A percentile compares a stretch with the other conserved stretches of the same genome.
These are phyloP conservation scores for Protophormia terraenovae DNA, from an alignment of 2,888 invertebrate species.

Conservation along the genomic window DNA sequence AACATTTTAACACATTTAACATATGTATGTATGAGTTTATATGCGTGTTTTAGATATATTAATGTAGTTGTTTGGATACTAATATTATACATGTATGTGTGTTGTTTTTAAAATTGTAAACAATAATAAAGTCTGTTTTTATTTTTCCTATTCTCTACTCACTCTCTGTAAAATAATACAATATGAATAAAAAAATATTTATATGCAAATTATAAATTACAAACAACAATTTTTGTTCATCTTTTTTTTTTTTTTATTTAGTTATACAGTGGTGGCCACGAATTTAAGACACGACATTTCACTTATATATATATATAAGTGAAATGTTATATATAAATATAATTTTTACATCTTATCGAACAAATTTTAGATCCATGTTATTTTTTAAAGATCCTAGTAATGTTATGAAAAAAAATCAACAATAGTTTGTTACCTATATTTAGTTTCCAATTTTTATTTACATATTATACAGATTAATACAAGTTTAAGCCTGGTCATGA, in stretches of 20 bases:
- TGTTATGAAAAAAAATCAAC: too few species aligned
- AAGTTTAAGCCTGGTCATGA: too few species aligned
- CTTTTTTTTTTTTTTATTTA: not conserved
- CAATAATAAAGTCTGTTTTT: slow-evolving; percentile 48
- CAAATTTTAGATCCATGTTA: too few species aligned
- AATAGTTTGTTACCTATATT: too few species aligned
- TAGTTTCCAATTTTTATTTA: too few species aligned
- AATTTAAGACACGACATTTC: too few species aligned
- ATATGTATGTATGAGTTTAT: not conserved
- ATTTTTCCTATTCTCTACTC: not conserved
- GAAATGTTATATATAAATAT: too few species aligned
- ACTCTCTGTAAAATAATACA: not conserved
- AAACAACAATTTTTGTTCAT: not conserved
- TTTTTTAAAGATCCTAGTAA: too few species aligned
- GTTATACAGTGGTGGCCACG: too few species aligned
- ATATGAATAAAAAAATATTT: slow-evolving; percentile 5
- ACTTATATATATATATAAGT: too few species aligned
- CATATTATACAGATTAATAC: too few species aligned
- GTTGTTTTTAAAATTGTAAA: slow-evolving; percentile 29
- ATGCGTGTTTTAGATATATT: not conserved
- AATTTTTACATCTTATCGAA: too few species aligned
- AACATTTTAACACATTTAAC: not conserved
- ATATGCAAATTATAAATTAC: slow-evolving; percentile 57
- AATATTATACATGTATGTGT: not conserved
- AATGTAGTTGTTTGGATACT: not conserved